Evolutionary conservation across 1,140 invertebrate species (phyloP).

Genomic region (Temnothorax curvispinosus): DNA sequence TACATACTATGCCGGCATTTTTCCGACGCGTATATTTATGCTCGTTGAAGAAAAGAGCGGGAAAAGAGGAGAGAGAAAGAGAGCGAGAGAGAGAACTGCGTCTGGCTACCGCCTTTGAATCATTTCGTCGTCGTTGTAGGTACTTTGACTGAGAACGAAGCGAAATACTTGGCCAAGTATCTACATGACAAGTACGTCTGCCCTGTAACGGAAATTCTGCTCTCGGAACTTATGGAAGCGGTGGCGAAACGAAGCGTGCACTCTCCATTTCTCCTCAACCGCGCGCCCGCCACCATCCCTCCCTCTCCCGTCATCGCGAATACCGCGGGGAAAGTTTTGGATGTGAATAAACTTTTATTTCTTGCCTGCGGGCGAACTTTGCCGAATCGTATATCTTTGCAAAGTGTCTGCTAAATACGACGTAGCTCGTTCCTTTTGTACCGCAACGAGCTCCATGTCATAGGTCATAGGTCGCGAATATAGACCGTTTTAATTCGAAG

Average conservation of each 20-base stretch:
- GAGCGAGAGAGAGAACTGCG: not conserved
- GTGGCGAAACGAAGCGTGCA: constrained; percentile 52
- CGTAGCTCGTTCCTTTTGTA: constrained; percentile 8
- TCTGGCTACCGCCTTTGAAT: constrained; percentile 58
- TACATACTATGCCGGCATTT: constrained; percentile 23
- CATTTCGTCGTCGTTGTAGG: constrained; percentile 60
- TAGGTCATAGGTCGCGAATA: constrained; percentile 2
- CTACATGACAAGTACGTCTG: constrained; percentile 71
- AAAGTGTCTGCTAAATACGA: constrained; percentile 41
- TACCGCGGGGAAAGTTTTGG: constrained; percentile 60
- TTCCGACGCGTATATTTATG: constrained; percentile 11
- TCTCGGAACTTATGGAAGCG: constrained; percentile 64
- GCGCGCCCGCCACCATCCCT: not conserved
- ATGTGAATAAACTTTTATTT: constrained; percentile 72
- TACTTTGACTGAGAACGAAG: constrained; percentile 65
- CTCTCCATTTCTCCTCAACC: constrained; percentile 22
- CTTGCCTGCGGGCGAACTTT: constrained; percentile 45
- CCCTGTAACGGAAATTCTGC: constrained; percentile 60
- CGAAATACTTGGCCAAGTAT: constrained; percentile 66
- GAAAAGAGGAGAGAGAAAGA: not conserved
- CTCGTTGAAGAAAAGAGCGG: not conserved
- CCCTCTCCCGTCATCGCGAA: constrained; percentile 49
- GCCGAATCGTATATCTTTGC: constrained; percentile 59
- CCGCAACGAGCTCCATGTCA: constrained; percentile 11
- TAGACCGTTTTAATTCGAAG: constrained; percentile 48